Conservation (phyloP, 2,888 invertebrate species). For the Thera obeliscata region DNA sequence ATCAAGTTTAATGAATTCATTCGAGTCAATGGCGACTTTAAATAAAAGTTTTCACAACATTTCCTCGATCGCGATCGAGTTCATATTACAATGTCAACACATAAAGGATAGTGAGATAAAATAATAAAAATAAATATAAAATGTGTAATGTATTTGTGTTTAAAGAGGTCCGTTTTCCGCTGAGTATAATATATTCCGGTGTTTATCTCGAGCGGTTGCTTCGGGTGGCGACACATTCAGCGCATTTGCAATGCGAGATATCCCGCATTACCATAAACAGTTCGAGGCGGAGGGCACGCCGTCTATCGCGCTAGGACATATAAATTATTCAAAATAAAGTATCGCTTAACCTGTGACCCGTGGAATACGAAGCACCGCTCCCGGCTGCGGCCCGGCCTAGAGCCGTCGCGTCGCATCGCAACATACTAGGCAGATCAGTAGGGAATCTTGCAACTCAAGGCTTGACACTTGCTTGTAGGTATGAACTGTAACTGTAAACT, state of each 20-base stretch:
- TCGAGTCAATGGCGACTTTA: conserved; percentile 27
- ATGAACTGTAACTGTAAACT: neutral
- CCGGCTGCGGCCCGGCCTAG: conserved; percentile 30
- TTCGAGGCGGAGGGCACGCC: conserved; percentile 81
- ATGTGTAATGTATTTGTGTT: conserved; percentile 59
- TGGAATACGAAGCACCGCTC: conserved; percentile 44
- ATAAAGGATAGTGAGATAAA: conserved; percentile 39
- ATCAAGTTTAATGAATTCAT: conserved; percentile 38
- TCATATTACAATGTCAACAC: conserved; percentile 39
- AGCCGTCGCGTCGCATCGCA: conserved; percentile 14
- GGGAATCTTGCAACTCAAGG: neutral
- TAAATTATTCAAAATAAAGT: conserved; percentile 85
- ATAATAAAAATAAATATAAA: conserved; percentile 55
- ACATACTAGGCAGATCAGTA: conserved; percentile 6
- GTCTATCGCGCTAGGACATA: conserved; percentile 83
- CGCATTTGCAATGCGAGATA: conserved; percentile 84
- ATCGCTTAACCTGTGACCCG: conserved; percentile 82
- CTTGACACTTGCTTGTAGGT: neutral
- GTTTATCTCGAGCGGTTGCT: conserved; percentile 71
- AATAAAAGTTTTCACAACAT: conserved; percentile 35
- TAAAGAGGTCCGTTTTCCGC: conserved; percentile 61
- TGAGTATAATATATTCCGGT: conserved; percentile 63
- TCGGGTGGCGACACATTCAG: conserved; percentile 80
- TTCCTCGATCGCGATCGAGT: conserved; percentile 33
- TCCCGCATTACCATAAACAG: conserved; percentile 83